These are phyloP conservation scores for Hypsopygia costalis DNA, from an alignment of 2,888 invertebrate species.

Conservation along the genomic window DNA sequence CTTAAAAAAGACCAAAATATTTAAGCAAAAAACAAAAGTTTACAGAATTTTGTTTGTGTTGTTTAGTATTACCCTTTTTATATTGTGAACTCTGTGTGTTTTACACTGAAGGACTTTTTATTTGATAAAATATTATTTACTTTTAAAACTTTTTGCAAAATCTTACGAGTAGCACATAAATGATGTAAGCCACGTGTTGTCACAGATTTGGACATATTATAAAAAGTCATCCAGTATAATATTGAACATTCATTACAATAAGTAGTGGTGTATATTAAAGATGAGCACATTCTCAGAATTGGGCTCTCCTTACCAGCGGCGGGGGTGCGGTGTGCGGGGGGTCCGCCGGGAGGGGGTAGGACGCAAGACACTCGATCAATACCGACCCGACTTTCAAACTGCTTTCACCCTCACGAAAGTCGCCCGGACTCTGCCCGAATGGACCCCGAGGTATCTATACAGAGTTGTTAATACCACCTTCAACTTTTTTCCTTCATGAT, in stretches of 20 bases:
- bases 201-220: not conserved
- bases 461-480: constrained; percentile 43
- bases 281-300: constrained; percentile 58
- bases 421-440: constrained; percentile 69
- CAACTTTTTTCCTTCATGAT: not conserved
- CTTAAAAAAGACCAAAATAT: too few relatives aligned
- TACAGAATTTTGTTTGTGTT: too few relatives aligned
- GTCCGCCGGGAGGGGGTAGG: constrained; percentile 34
- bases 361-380: constrained; percentile 78
- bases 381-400: constrained; percentile 80
- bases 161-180: not conserved
- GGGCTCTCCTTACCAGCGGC: constrained; percentile 58
- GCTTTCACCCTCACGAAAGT: constrained; percentile 81
- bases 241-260: not conserved
- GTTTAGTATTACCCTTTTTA: too few relatives aligned
- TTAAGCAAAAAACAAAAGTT: too few relatives aligned
- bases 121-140: not conserved
- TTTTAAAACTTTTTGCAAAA: not conserved
- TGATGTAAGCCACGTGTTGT: too few relatives aligned
- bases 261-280: constrained; percentile 39
- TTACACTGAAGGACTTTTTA: constrained; percentile 10
- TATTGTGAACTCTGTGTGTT: not conserved
- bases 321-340: constrained; percentile 32
- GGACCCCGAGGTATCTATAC: constrained; percentile 36
- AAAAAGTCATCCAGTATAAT: constrained; percentile 10